Evolutionary conservation across 2,113 vertebrate genomes (phyloP).

Genomic region (Hippocampus comes): DNA sequence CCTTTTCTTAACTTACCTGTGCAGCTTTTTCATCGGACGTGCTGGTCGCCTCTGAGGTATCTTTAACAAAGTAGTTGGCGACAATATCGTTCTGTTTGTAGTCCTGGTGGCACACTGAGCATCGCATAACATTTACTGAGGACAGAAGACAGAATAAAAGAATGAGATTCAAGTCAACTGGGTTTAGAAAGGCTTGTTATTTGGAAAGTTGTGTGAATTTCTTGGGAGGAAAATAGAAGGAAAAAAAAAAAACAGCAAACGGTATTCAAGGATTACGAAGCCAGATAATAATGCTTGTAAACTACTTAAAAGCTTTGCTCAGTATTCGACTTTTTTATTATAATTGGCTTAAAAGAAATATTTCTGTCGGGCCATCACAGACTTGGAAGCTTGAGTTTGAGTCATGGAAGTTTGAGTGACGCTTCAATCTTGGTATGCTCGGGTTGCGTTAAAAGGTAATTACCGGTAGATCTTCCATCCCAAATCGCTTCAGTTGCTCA

Average conservation of each 20-base stretch:
- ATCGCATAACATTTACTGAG: conserved; percentile 92
- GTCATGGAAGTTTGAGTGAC: neutral
- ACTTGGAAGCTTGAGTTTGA: neutral
- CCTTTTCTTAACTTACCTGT: conserved; percentile 75
- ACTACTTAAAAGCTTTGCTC: neutral
- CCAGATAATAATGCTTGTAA: neutral
- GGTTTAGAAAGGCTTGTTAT: conserved; percentile 15
- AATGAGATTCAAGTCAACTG: neutral
- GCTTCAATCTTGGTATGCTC: neutral
- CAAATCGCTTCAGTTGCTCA: conserved; percentile 9
- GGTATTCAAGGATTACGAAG: neutral
- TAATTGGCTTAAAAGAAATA: neutral
- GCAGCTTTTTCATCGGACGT: conserved; percentile 89
- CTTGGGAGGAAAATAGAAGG: neutral
- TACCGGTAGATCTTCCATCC: neutral
- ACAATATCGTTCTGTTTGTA: conserved; percentile 95
- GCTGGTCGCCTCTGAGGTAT: conserved; percentile 84
- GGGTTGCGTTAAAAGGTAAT: neutral
- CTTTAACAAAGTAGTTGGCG: conserved; percentile 98
- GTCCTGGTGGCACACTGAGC: conserved; percentile 90
- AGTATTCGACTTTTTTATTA: conserved; percentile 18
- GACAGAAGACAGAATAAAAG: conserved; percentile 12
- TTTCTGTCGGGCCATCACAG: neutral
- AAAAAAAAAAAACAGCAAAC: neutral
- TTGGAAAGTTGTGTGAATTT: neutral